These are phyloP conservation scores for Mystacornis crossleyi DNA, from an alignment of 2,113 vertebrate species.

Conservation along the genomic window DNA sequence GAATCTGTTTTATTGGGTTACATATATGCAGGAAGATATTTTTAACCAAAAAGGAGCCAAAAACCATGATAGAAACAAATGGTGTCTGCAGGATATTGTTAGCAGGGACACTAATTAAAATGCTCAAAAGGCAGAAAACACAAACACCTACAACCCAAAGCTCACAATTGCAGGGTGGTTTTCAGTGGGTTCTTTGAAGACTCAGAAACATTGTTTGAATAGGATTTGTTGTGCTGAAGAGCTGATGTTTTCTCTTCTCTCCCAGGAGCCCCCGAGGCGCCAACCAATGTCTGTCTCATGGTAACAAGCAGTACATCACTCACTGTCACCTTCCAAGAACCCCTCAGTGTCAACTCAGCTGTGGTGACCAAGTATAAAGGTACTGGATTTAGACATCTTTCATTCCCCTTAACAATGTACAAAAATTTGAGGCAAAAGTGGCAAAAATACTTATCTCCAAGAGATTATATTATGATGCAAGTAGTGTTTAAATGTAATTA, in stretches of 20 bases:
- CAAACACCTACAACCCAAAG: conserved; percentile 63
- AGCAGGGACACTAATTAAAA: conserved; percentile 64
- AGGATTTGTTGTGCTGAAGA: conserved; percentile 77
- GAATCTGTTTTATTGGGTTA: conserved; percentile 62
- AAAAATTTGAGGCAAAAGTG: neutral
- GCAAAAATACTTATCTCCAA: neutral
- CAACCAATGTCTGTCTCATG: conserved; percentile 86
- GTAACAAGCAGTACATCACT: conserved; percentile 90
- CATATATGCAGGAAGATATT: conserved; percentile 64
- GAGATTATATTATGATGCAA: neutral
- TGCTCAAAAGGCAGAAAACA: conserved; percentile 67
- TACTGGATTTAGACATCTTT: conserved; percentile 62
- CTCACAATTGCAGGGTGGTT: conserved; percentile 58
- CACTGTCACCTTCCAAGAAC: conserved; percentile 94
- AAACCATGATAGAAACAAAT: conserved; percentile 66
- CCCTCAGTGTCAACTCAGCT: conserved; percentile 88
- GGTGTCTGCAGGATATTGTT: conserved; percentile 62
- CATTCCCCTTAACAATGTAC: neutral
- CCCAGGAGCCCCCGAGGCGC: conserved; percentile 89
- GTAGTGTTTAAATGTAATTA: neutral
- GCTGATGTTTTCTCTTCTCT: conserved; percentile 72
- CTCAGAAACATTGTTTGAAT: conserved; percentile 67
- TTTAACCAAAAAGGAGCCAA: conserved; percentile 55
- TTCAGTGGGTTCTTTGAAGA: conserved; percentile 66
- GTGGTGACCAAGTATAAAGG: conserved; percentile 97